These are phyloP conservation scores for Procambarus virginalis DNA, from an alignment of 1,140 invertebrate species.

Conservation along the genomic window DNA sequence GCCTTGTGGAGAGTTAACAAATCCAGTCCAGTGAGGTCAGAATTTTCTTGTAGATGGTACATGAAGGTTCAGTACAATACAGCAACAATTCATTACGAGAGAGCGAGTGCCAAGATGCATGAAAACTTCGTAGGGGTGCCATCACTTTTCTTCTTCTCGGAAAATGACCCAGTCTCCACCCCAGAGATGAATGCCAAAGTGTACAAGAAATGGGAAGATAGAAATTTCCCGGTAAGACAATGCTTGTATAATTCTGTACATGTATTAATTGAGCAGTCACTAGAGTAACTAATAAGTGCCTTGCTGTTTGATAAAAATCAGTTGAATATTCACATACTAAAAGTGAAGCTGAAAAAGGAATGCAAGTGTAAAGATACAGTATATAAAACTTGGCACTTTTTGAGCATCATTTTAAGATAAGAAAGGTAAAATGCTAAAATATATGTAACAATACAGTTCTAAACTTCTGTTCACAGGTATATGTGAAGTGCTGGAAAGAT, in stretches of 20 bases:
- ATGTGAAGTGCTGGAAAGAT: conserved; percentile 26
- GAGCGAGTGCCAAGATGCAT: conserved; percentile 53
- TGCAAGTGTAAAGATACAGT: too few relatives aligned
- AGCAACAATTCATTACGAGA: conserved; percentile 46
- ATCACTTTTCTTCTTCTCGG: conserved; percentile 49
- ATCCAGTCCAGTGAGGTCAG: too few relatives aligned
- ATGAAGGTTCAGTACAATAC: conserved; percentile 46
- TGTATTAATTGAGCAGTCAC: too few relatives aligned
- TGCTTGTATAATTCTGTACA: neutral
- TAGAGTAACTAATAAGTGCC: too few relatives aligned
- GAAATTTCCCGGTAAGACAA: conserved; percentile 22
- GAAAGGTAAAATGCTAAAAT: too few relatives aligned
- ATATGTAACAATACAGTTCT: too few relatives aligned
- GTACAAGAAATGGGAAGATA: conserved; percentile 48
- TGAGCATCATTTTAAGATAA: too few relatives aligned
- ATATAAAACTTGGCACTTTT: too few relatives aligned
- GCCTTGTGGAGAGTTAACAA: too few relatives aligned
- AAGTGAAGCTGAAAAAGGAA: too few relatives aligned
- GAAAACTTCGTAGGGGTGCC: conserved; percentile 42
- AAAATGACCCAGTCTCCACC: conserved; percentile 49
- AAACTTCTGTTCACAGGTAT: conserved; percentile 28
- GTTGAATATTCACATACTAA: too few relatives aligned
- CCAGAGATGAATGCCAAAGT: conserved; percentile 49
- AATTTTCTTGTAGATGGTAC: conserved; percentile 36
- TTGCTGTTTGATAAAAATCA: too few relatives aligned